Evolutionary conservation across 2,113 vertebrate genomes (phyloP), one percentile per base, ranked within the genome.

Genomic region (Cottus gobio): DNA sequence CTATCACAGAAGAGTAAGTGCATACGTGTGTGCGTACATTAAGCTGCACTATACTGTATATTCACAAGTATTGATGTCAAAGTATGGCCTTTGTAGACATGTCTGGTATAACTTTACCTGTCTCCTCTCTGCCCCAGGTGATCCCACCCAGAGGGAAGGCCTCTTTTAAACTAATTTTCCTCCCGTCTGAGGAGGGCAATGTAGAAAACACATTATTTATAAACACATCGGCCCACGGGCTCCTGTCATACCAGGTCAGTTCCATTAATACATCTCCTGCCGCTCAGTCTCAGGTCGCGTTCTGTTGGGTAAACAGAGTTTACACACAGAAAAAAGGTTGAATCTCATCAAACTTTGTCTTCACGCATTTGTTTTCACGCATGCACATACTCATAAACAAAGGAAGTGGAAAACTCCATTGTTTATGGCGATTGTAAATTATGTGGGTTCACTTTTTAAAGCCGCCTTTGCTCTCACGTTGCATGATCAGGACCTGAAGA

Each of bases 121-220:
- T 87, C 48, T 71, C 4, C 66, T 63, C 8, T 77, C n/a, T 85
- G 31, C 92, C 80, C 86, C 39, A 99, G 98, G 96, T 97, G 72
- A 97, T 99, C 92, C 97, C 97, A 90, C 97, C 96, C 1, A 94
- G 96, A 95, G 98, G 97, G 90, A 98, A 96, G 92, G 92, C 95
- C 44, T 97, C 96, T 90, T 98, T 99, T 94, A 97, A 97, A 96
- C 95, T 99, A 77, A 95, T 99, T 91, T 99, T 99, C 94, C 95
- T 99, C 88, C 98, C 98, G 64, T 96, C 94, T 42, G 95, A 97
- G 94, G 96, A 97, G 94, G 98, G 97, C 94, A 97, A 84, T 92
- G 92, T 97, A 91, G 97, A 98, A 95, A 97, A 96, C 90, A 97
- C 96, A 79, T 96, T 99, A 97, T 99, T 98, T 98, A 97, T 99